Evolutionary conservation across 2,797 vertebrate species (phyloP).

Genomic region (Ptychadena robeensis): DNA sequence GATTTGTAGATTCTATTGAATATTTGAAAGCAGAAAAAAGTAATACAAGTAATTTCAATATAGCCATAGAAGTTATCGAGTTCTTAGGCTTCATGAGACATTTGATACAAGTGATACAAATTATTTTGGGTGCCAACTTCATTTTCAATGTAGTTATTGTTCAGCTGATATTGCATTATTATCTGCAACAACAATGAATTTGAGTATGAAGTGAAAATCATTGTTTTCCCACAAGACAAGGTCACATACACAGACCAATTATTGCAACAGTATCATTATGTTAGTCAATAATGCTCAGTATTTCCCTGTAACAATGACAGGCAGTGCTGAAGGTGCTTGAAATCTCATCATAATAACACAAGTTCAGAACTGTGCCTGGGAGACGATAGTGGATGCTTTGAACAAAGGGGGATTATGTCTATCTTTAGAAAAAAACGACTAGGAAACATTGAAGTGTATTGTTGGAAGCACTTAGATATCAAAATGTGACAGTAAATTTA

Average conservation of each 20-base stretch:
- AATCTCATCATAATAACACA: conserved; percentile 27
- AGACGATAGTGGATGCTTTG: neutral
- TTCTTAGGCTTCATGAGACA: neutral
- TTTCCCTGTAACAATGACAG: conserved; percentile 36
- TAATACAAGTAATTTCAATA: neutral
- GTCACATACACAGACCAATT: conserved; percentile 52
- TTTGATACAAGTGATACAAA: neutral
- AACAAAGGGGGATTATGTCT: conserved; percentile 1
- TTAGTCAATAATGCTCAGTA: conserved; percentile 52
- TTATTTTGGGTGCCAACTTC: neutral
- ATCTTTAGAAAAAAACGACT: neutral
- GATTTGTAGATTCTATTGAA: neutral
- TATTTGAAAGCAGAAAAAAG: neutral
- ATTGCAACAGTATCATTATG: conserved; percentile 42
- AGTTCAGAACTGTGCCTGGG: neutral
- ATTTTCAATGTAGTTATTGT: neutral
- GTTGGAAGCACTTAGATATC: neutral
- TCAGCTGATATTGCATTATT: neutral
- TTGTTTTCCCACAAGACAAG: conserved; percentile 40
- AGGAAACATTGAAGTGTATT: neutral
- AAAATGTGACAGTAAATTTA: neutral
- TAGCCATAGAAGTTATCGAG: neutral
- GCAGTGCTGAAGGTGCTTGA: conserved; percentile 32
- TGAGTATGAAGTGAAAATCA: conserved; percentile 35
- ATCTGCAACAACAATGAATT: neutral